Percentiles rank a stretch among this genome's conserved stretches.
phyloP scores from a whole-genome alignment of 2,888 invertebrate genomes.

The Oligia strigilis region DNA sequence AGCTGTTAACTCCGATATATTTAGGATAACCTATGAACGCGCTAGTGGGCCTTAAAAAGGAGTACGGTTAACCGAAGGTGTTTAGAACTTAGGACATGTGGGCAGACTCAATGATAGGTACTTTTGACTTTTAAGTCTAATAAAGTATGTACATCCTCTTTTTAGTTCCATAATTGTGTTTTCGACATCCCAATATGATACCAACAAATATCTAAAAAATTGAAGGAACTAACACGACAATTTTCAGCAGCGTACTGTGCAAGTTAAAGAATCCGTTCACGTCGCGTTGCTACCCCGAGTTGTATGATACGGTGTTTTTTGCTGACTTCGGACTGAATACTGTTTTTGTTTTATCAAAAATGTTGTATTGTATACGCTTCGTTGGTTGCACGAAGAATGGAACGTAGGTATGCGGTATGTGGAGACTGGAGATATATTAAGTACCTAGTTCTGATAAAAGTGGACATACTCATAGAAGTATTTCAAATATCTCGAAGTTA shows the following conservation, averaged over 20 bases:
- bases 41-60: background rate
- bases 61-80: too few species aligned
- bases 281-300: constrained; percentile 23
- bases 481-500: background rate
- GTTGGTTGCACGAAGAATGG: constrained; percentile 14
- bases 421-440: background rate
- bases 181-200: background rate
- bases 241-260: background rate
- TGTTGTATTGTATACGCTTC: constrained; percentile 19
- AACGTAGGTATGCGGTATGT: constrained; percentile 8
- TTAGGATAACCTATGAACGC: background rate
- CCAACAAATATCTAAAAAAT: background rate
- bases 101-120: background rate
- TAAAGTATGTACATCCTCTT: background rate
- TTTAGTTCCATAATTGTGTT: constrained; percentile 1
- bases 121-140: background rate
- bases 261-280: constrained; percentile 33
- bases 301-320: constrained; percentile 31
- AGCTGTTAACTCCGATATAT: background rate
- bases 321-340: constrained; percentile 18
- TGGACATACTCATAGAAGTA: background rate
- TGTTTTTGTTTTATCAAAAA: constrained; percentile 39
- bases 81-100: too few species aligned
- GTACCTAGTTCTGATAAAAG: background rate
- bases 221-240: constrained; percentile 14